Conservation (phyloP, 2,797 vertebrate genomes). For the Oryzias sinensis region DNA sequence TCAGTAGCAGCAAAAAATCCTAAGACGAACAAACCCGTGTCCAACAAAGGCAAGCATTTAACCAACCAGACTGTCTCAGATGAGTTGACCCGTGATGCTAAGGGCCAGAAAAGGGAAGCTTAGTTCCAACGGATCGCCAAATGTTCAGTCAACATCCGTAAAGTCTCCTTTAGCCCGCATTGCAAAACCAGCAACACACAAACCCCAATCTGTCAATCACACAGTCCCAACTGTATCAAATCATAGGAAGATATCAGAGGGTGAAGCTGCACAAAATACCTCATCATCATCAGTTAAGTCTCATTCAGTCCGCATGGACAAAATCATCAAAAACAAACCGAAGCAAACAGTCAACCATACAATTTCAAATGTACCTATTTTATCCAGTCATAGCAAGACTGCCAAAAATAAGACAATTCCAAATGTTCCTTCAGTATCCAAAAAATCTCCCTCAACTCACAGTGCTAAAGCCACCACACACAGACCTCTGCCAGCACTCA, state of each 20-base stretch:
- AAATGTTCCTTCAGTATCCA: constrained; percentile 42
- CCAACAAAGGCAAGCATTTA: constrained; percentile 51
- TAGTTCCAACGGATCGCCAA: constrained; percentile 26
- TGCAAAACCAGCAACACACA: constrained; percentile 52
- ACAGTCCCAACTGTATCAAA: constrained; percentile 38
- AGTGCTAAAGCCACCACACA: constrained; percentile 49
- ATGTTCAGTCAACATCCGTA: constrained; percentile 37
- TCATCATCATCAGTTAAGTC: constrained; percentile 40
- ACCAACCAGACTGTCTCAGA: constrained; percentile 40
- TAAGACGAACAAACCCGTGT: constrained; percentile 24
- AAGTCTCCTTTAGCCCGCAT: constrained; percentile 20
- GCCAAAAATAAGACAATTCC: constrained; percentile 48
- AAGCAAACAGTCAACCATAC: constrained; percentile 48
- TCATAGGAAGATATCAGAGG: too few relatives aligned
- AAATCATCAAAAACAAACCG: constrained; percentile 51
- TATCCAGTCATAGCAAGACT: constrained; percentile 35
- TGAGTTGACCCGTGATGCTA: constrained; percentile 48
- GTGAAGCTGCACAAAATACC: constrained; percentile 18
- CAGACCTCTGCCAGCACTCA: constrained; percentile 34
- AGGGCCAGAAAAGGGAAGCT: constrained; percentile 49
- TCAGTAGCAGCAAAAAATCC: constrained; percentile 34
- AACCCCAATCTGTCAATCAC: constrained; percentile 44
- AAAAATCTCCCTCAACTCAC: constrained; percentile 23
- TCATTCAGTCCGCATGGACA: constrained; percentile 20
- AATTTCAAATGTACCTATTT: constrained; percentile 29